Percentiles rank a stretch among this genome's conserved stretches.
phyloP scores from a whole-genome alignment of 2,888 invertebrate species.

The Polydrusus pterygomalis region DNA sequence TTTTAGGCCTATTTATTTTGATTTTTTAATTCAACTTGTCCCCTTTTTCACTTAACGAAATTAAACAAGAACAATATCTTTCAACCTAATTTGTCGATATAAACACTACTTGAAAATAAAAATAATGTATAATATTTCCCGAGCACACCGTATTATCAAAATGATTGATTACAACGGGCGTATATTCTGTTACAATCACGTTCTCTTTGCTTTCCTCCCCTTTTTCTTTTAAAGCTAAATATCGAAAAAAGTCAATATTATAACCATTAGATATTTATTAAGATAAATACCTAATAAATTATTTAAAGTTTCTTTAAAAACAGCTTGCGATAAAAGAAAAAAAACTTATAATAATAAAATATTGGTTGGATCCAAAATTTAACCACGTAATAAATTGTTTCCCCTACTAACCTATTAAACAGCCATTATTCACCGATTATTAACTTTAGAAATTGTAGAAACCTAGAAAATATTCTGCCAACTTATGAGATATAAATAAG shows the following conservation, averaged over 20 bases:
- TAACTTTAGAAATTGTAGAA: too few relatives aligned
- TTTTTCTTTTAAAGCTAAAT: constrained; percentile 7
- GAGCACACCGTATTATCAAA: constrained; percentile 17
- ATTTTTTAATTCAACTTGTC: too few relatives aligned
- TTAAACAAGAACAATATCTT: neutral
- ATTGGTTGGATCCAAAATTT: neutral
- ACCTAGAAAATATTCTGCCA: too few relatives aligned
- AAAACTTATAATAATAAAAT: neutral
- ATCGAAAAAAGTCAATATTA: constrained; percentile 7
- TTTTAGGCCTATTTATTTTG: too few relatives aligned
- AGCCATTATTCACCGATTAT: too few relatives aligned
- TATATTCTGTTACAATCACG: constrained; percentile 17
- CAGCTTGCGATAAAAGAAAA: neutral
- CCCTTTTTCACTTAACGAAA: too few relatives aligned
- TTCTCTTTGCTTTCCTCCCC: neutral
- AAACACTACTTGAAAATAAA: constrained; percentile 8
- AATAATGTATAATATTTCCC: constrained; percentile 19
- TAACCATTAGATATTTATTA: constrained; percentile 2
- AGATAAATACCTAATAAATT: neutral
- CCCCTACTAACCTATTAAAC: too few relatives aligned
- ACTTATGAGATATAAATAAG: too few relatives aligned
- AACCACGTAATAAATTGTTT: neutral
- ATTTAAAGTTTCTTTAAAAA: neutral
- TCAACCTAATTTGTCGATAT: neutral
- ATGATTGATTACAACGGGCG: constrained; percentile 29